phyloP scores from a whole-genome alignment of 2,113 vertebrate genomes.

The Emberiza fucata region DNA sequence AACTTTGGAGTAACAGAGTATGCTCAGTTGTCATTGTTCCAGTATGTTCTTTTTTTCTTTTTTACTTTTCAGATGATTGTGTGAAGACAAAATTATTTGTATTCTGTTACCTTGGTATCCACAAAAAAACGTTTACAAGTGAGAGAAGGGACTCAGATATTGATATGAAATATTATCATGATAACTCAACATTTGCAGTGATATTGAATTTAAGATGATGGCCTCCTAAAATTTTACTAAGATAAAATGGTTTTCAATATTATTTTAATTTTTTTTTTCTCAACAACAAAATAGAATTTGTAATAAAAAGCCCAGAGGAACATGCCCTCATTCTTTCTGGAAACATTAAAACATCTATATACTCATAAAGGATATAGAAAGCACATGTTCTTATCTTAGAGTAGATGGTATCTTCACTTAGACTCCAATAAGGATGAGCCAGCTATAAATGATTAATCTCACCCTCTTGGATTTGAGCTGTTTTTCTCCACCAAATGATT shows the following conservation, averaged over 20 bases:
- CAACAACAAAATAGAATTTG: background rate
- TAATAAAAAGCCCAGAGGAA: background rate
- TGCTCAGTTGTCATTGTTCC: background rate
- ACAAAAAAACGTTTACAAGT: background rate
- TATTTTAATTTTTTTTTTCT: background rate
- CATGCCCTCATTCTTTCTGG: background rate
- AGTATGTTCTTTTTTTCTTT: background rate
- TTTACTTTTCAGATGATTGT: background rate
- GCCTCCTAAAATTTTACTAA: background rate
- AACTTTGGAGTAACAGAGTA: background rate
- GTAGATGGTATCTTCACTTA: background rate
- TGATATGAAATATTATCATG: background rate
- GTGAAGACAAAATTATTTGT: background rate
- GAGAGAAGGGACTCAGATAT: background rate
- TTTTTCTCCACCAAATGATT: background rate
- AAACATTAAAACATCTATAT: background rate
- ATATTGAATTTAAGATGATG: background rate
- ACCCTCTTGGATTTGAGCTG: rapidly evolving
- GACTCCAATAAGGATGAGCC: background rate
- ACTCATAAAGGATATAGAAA: background rate
- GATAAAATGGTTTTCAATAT: background rate
- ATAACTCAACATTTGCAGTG: background rate
- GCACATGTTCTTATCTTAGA: background rate
- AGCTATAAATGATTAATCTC: background rate
- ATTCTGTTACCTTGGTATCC: background rate